These are phyloP conservation scores for Lasioglossum leucozonium DNA, from an alignment of 2,888 invertebrate species.

Conservation along the genomic window DNA sequence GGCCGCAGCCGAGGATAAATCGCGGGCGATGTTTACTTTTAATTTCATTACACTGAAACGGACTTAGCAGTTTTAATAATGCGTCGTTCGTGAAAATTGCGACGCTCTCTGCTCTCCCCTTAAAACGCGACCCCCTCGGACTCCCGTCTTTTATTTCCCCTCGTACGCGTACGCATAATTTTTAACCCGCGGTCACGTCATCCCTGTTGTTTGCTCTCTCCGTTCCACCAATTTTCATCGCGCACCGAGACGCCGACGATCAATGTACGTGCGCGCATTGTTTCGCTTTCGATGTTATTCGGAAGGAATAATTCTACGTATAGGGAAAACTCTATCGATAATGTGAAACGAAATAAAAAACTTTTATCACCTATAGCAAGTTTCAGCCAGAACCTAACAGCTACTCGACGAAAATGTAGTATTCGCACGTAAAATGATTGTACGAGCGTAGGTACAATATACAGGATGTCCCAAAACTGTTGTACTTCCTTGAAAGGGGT, in stretches of 20 bases:
- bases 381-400: neutral
- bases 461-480: no score
- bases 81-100: constrained; percentile 37
- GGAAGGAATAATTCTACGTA: neutral
- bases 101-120: constrained; percentile 26
- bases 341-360: neutral
- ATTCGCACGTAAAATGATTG: no score
- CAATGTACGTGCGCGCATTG: neutral
- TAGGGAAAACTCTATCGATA: neutral
- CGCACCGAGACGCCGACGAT: neutral
- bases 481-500: no score
- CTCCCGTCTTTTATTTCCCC: constrained; percentile 18
- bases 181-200: constrained; percentile 7
- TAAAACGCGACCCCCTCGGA: neutral
- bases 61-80: constrained; percentile 50
- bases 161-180: neutral
- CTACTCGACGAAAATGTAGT: neutral
- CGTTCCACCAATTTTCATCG: neutral
- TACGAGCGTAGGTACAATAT: no score
- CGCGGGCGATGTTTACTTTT: constrained; percentile 41
- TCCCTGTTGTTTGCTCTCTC: neutral
- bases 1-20: constrained; percentile 26
- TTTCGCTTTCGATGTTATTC: neutral
- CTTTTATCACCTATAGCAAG: neutral
- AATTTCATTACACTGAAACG: constrained; percentile 50